These are phyloP conservation scores for Palloptera scutellata DNA, from an alignment of 2,888 invertebrate genomes.

Conservation along the genomic window DNA sequence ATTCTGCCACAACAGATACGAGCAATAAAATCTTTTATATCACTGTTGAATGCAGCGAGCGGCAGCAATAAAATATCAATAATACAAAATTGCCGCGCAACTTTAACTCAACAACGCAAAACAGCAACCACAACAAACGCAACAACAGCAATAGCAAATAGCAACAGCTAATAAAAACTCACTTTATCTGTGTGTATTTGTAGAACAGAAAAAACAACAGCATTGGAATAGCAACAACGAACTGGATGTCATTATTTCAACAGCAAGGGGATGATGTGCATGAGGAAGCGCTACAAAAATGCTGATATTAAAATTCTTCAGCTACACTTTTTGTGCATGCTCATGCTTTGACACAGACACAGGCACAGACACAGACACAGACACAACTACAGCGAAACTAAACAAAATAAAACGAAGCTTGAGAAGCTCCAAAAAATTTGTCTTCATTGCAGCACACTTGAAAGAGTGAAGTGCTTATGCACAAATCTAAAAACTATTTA, in stretches of 20 bases:
- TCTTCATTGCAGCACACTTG: neutral
- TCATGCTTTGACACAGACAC: slow-evolving; percentile 17
- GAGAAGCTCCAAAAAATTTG: neutral
- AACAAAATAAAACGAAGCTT: neutral
- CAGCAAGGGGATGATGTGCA: neutral
- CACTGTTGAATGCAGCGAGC: too few relatives aligned
- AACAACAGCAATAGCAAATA: neutral
- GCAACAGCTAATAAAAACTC: slow-evolving; percentile 26
- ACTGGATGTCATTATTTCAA: neutral
- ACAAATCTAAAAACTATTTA: too few relatives aligned
- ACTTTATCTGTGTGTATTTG: slow-evolving; percentile 11
- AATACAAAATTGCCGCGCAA: slow-evolving; percentile 15
- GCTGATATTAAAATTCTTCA: slow-evolving; percentile 26
- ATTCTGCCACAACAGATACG: too few relatives aligned
- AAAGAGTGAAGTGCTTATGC: neutral
- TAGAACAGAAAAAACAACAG: neutral
- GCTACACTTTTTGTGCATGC: neutral
- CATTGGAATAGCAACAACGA: neutral
- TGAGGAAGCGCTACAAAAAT: neutral
- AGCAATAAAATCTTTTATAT: too few relatives aligned
- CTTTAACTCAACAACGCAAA: slow-evolving; percentile 12
- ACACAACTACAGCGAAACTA: neutral
- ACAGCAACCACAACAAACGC: slow-evolving; percentile 1
- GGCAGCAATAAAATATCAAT: neutral
- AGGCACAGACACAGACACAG: slow-evolving; percentile 8